A percentile compares a stretch with the other conserved stretches of the same genome.
phyloP scores from a whole-genome alignment of 2,797 vertebrate genomes.

The Echiichthys vipera region DNA sequence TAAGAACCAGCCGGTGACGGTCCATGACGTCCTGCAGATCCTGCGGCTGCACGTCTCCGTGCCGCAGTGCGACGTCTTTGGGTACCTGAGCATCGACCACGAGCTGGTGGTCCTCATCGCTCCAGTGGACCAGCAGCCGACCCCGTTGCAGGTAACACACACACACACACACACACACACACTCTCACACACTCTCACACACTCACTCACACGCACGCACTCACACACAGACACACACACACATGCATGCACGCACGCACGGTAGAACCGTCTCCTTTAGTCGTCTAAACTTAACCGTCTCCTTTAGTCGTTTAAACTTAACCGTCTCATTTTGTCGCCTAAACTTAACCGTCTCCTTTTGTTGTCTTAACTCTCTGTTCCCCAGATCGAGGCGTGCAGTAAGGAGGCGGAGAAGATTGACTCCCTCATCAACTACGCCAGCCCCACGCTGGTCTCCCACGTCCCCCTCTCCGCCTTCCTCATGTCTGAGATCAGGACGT shows the following conservation, averaged over 20 bases:
- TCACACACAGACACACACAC: no score
- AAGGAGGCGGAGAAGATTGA: constrained; percentile 99
- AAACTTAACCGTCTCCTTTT: no score
- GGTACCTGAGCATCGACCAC: constrained; percentile 95
- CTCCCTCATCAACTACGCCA: constrained; percentile 95
- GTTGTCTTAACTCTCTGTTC: constrained; percentile 14
- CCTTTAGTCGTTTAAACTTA: no score
- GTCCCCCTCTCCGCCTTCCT: constrained; percentile 95
- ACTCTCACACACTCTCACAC: no score
- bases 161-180: constrained; percentile 16
- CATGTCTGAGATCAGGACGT: constrained; percentile 89
- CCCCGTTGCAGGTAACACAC: constrained; percentile 90
- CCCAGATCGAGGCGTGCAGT: constrained; percentile 96
- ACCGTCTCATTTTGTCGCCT: no score
- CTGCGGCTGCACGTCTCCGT: constrained; percentile 94
- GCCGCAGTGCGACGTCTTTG: constrained; percentile 97
- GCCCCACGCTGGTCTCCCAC: constrained; percentile 92
- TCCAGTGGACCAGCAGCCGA: constrained; percentile 93
- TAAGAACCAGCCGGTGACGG: constrained; percentile 90
- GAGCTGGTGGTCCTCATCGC: constrained; percentile 94
- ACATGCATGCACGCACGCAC: no score
- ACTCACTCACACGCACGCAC: no score
- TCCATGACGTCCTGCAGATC: constrained; percentile 91
- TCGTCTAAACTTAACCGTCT: no score
- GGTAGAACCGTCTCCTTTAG: no score